Evolutionary conservation across 1,140 invertebrate species (phyloP), one percentile per base, ranked within the genome.

Genomic region (Zaprionus gabonicus): DNA sequence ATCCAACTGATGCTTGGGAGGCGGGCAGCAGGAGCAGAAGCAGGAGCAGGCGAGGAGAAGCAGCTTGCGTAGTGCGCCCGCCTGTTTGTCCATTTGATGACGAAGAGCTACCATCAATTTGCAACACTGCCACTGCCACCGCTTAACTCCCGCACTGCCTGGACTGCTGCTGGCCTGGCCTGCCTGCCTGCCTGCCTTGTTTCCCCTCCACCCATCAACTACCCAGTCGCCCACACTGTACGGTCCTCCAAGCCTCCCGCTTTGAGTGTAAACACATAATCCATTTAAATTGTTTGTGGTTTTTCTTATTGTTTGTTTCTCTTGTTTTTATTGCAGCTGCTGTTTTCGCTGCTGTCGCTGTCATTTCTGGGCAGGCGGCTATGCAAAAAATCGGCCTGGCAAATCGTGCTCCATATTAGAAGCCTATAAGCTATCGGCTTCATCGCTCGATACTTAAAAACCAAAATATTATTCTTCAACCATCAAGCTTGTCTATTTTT

Each of bases 281-380:
- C 82, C 82, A 86, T 86, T 86, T 86, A 86, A 86, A 86, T 86
- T 86, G 83, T 86, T 86, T 86, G 82, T 80, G 83, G 73, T 82
- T 80, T 82, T 86, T 81, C 79, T 86, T 82, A 82, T 86, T 86
- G 76, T 85, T 85, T 85, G 83, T 82, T 86, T 81, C 67, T 74
- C 69, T 80, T 74, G 68, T 68, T 86, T 77, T 81, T 51, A 60
- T 68, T 70, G 67, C 71, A 80, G 56, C 69, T 76, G 69, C 69
- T 64, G 69, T 85, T 85, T 76, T 80, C 59, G 68, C 36, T 71
- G 65, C 53, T 70, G 60, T 62, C 56, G 73, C 70, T 82, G 64
- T 70, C 51, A 72, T 78, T 77, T 81, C 76, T 64, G 60, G 51
- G 34, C 25, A 68, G 41, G 20, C 46, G 72, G 53, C 55, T 65